Evolutionary conservation across 1,140 invertebrate species (phyloP).

Genomic region (Adelges cooleyi): DNA sequence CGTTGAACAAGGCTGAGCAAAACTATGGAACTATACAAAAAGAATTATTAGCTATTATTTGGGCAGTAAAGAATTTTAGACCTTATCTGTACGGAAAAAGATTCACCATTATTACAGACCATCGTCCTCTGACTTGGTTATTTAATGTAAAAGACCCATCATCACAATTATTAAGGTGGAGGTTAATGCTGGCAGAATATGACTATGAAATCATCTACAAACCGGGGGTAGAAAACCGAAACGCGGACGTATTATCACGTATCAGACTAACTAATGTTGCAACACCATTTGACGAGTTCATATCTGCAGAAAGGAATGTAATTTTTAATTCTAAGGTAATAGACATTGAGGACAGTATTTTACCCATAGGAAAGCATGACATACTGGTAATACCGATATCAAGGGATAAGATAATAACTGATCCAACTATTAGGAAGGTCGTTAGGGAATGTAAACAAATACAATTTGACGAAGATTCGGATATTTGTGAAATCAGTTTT

Average conservation of each 20-base stretch:
- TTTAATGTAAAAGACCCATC: constrained; percentile 41
- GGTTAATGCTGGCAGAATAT: constrained; percentile 42
- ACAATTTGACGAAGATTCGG: too few relatives aligned
- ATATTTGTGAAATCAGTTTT: too few relatives aligned
- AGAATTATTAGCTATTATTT: constrained; percentile 39
- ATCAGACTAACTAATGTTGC: neutral
- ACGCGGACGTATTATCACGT: constrained; percentile 32
- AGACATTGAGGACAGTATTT: neutral
- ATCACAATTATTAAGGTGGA: constrained; percentile 42
- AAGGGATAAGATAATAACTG: neutral
- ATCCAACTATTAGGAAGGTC: neutral
- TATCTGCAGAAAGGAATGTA: neutral
- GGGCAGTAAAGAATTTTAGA: constrained; percentile 39
- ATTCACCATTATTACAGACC: constrained; percentile 44
- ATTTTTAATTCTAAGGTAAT: neutral
- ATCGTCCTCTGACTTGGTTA: constrained; percentile 42
- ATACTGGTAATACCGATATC: neutral
- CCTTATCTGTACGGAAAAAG: constrained; percentile 41
- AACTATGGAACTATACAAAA: constrained; percentile 40
- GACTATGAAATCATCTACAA: constrained; percentile 40
- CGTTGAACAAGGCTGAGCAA: constrained; percentile 38
- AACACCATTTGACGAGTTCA: neutral
- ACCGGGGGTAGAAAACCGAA: constrained; percentile 36
- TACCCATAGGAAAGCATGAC: too few relatives aligned
- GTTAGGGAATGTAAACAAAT: too few relatives aligned